A percentile compares a stretch with the other conserved stretches of the same genome.
Evolutionary conservation across 1,140 invertebrate species (phyloP).

Genomic region (Panonychus citri): DNA sequence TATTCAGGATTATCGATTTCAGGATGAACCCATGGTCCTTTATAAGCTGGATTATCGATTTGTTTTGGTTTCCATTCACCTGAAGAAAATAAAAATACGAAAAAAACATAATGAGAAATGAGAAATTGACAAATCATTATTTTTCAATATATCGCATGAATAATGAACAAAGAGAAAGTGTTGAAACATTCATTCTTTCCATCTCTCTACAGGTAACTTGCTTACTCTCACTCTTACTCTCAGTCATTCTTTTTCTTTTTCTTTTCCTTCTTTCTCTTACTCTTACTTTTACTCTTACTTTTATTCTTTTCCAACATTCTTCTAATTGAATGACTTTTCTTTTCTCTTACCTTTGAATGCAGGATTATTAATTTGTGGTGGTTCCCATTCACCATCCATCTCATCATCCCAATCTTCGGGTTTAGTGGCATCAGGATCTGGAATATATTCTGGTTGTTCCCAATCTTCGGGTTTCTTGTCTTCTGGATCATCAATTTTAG

Average conservation of each 20-base stretch:
- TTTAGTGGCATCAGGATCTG: constrained; percentile 89
- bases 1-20: constrained; percentile 99
- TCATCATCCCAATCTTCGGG: constrained; percentile 99
- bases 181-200: too few species aligned
- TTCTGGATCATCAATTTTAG: constrained; percentile 83
- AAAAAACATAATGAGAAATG: neutral
- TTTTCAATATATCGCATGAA: too few species aligned
- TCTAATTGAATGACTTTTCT: neutral
- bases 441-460: constrained; percentile 91
- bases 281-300: too few species aligned
- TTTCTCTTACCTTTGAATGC: constrained; percentile 35
- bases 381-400: constrained; percentile 95
- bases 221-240: too few species aligned
- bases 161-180: too few species aligned
- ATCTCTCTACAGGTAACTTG: too few species aligned
- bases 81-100: neutral
- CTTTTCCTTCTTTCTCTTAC: too few species aligned
- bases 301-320: too few species aligned
- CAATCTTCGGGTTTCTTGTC: constrained; percentile 70
- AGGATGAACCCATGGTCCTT: constrained; percentile 87
- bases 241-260: too few species aligned
- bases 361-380: constrained; percentile 50
- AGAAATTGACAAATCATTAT: too few species aligned
- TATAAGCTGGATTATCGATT: constrained; percentile 94
- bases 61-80: constrained; percentile 59